Conservation (phyloP, 2,113 vertebrate genomes). For the Mustela lutreola region DNA sequence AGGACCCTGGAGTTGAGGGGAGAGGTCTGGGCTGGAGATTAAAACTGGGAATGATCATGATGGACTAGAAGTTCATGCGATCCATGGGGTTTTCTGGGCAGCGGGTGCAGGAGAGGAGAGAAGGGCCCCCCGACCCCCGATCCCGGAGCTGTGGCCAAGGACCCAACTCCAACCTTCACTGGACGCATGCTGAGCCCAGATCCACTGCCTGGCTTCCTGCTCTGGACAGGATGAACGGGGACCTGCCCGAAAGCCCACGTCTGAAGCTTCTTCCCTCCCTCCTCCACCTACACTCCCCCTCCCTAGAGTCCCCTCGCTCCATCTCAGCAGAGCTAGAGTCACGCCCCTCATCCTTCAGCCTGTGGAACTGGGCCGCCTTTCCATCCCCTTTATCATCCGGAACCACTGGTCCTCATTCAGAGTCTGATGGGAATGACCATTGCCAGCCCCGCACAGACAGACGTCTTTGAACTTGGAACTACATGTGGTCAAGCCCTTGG, state of each 20-base stretch:
- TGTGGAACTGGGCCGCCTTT: not conserved
- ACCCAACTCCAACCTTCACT: not conserved
- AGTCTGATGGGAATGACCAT: not conserved
- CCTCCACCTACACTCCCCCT: no score
- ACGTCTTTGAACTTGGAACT: not conserved
- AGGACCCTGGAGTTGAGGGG: not conserved
- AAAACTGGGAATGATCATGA: not conserved
- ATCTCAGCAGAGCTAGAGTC: no score
- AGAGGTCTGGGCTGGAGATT: not conserved
- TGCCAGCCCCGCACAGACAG: no score
- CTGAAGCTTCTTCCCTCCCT: not conserved
- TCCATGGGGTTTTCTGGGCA: not conserved
- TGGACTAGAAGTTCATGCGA: not conserved
- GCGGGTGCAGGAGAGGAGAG: not conserved
- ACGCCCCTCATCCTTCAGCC: not conserved
- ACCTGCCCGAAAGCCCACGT: not conserved
- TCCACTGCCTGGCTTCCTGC: not conserved
- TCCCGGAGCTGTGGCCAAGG: no score
- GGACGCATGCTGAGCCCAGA: not conserved
- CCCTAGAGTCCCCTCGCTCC: not conserved
- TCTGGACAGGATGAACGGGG: not conserved
- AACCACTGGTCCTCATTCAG: not conserved
- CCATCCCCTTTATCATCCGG: not conserved
- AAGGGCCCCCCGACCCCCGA: no score
- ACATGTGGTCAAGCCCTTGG: not conserved